Percentiles rank a stretch among this genome's conserved stretches.
Evolutionary conservation across 2,113 vertebrate species (phyloP).

Genomic region (Cacatua alba): DNA sequence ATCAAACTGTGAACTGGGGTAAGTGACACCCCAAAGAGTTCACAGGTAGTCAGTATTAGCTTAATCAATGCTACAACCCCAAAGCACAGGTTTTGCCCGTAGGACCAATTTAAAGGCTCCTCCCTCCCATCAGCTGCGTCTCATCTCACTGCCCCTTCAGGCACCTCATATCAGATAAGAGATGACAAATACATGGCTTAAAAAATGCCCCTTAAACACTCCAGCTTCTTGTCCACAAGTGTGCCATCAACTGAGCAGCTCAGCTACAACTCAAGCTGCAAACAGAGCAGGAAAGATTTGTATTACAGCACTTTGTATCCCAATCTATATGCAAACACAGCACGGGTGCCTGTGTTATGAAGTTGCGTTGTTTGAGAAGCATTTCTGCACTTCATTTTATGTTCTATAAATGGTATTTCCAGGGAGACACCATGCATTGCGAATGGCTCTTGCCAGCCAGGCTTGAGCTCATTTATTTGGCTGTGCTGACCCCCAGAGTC

Average conservation of each 20-base stretch:
- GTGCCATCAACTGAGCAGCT: not conserved
- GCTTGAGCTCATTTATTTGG: not conserved
- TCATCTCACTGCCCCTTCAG: not conserved
- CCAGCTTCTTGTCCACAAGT: not conserved
- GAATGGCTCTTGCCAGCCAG: not conserved
- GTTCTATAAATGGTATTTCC: not conserved
- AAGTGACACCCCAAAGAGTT: not conserved
- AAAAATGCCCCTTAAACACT: not conserved
- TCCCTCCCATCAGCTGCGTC: not conserved
- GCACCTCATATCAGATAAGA: not conserved
- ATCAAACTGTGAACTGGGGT: not conserved
- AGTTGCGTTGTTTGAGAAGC: not conserved
- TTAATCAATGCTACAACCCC: not conserved
- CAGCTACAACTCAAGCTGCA: fast-evolving
- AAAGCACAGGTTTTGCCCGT: not conserved
- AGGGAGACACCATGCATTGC: not conserved
- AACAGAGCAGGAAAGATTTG: not conserved
- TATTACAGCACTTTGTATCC: not conserved
- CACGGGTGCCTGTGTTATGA: not conserved
- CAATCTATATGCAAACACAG: not conserved
- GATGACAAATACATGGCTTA: fast-evolving
- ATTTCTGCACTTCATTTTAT: fast-evolving
- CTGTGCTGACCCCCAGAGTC: conserved; percentile 72
- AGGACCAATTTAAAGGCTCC: not conserved
- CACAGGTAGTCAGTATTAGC: not conserved